Base-by-base conservation (phyloP, 2,113 vertebrate species). In the Xiphorhynchus elegans region DNA sequence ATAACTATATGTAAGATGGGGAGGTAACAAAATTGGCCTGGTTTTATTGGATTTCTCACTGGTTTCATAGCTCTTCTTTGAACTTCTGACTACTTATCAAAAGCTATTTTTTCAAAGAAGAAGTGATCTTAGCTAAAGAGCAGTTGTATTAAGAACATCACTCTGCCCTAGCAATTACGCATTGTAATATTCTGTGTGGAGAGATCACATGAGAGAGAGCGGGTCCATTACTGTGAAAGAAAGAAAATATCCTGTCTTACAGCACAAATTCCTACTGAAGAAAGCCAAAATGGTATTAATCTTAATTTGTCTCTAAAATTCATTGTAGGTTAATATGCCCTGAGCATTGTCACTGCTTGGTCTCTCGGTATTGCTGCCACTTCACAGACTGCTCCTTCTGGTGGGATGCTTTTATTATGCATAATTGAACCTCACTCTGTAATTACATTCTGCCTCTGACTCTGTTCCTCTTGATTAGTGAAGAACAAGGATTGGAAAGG, bases 291-390 rank as follows among this genome's bases (percentile, higher is more conserved):
- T 31, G 13, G 17, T 70, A 92, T 92, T 90, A 90, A 83, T 94
- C 93, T 92, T 60, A 70, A 87, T 96, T 95, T 96, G 52, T 67
- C 88, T 91, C 66, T 63, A 40, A 89, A 86, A 28, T 83, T 74
- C 59, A 35, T 50, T 85, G 63, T 33, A 72, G 47, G 26, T 74
- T 92, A 75, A 75, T 67, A 72, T 81, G 85, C 55, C 83, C 59
- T 49, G 84, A 70, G 39, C 59, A 37, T 31, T 87, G 39, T 63
- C 42, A 10, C 33, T 80, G 24, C 72, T 88, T 63, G 15, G 42
- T 92, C 39, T 93, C 70, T 70, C 60, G n/a, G 42, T 74, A n/a
- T 28, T 70, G 64, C 44, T 91, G 50, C 70, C 3, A 1, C 53
- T 90, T 86, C 72, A 66, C 9, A 7, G 62, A 7, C 53, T 73